Percentiles rank a stretch among this genome's conserved stretches.
Evolutionary conservation across 1,140 invertebrate species (phyloP).

Genomic region (Drosophila ficusphila): DNA sequence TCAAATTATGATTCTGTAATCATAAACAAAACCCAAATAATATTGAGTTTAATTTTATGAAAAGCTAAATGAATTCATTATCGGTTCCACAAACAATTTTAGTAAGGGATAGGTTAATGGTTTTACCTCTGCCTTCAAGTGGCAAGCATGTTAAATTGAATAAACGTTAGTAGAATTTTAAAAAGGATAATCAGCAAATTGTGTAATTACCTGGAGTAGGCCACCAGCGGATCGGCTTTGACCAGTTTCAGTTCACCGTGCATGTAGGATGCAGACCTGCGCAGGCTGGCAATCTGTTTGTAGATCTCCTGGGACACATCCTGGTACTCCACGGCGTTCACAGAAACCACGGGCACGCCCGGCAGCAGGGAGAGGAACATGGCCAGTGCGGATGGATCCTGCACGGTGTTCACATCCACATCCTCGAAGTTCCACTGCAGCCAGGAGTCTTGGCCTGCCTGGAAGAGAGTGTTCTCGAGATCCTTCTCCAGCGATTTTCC

Average conservation of each 20-base stretch:
- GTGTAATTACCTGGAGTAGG: slow-evolving; percentile 87
- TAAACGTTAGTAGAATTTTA: background rate
- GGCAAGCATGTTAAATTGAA: slow-evolving; percentile 36
- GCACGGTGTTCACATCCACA: slow-evolving; percentile 45
- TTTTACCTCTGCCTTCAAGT: slow-evolving; percentile 53
- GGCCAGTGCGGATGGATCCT: slow-evolving; percentile 84
- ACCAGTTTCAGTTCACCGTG: slow-evolving; percentile 85
- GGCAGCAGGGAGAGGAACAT: slow-evolving; percentile 89
- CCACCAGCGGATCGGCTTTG: slow-evolving; percentile 85
- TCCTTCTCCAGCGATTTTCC: slow-evolving; percentile 43
- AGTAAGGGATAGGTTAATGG: background rate
- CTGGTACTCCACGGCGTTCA: slow-evolving; percentile 85
- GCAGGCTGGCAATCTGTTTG: slow-evolving; percentile 83
- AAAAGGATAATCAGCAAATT: background rate
- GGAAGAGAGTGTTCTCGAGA: slow-evolving; percentile 43
- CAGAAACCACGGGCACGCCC: slow-evolving; percentile 89
- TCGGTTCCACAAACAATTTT: too few relatives aligned
- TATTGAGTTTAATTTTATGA: too few relatives aligned
- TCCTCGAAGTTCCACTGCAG: slow-evolving; percentile 78
- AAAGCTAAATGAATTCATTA: too few relatives aligned
- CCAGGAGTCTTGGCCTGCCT: slow-evolving; percentile 58
- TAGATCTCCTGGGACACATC: slow-evolving; percentile 55
- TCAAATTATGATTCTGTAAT: too few relatives aligned
- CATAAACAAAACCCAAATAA: too few relatives aligned
- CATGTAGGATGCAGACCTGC: slow-evolving; percentile 85